Evolutionary conservation across 2,797 vertebrate species (phyloP).

Genomic region (Acanthis flammea): DNA sequence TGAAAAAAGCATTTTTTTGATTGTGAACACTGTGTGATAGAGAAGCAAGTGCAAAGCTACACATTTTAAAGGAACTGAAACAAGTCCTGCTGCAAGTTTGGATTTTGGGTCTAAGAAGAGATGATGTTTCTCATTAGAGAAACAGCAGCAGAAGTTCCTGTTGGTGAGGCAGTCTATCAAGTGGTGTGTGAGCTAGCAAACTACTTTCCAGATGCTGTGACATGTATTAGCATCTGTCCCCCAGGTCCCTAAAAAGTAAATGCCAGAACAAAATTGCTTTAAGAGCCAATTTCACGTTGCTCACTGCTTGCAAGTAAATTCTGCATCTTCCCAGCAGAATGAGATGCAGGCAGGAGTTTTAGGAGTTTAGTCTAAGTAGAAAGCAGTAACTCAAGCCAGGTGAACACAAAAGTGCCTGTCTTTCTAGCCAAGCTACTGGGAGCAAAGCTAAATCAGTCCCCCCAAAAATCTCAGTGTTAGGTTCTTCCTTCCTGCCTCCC

Average conservation of each 20-base stretch:
- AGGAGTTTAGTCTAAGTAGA: background rate
- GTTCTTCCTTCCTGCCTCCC: background rate
- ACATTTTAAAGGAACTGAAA: background rate
- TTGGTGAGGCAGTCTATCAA: background rate
- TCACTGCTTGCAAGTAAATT: background rate
- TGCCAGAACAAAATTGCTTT: background rate
- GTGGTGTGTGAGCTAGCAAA: background rate
- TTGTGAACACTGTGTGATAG: background rate
- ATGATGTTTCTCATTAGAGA: background rate
- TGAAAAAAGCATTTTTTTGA: background rate
- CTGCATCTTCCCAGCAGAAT: background rate
- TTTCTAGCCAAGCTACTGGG: background rate
- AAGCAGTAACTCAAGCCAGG: background rate
- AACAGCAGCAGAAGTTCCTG: background rate
- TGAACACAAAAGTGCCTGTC: background rate
- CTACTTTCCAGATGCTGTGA: background rate
- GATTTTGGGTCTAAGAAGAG: background rate
- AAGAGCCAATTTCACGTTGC: background rate
- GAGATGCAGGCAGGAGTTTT: background rate
- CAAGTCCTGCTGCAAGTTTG: background rate
- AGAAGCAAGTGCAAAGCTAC: background rate
- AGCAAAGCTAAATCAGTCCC: background rate
- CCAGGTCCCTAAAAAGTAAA: background rate
- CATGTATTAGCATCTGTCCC: background rate
- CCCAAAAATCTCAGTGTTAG: accelerated